Evolutionary conservation across 2,797 vertebrate species (phyloP).

Genomic region (Varecia variegata): DNA sequence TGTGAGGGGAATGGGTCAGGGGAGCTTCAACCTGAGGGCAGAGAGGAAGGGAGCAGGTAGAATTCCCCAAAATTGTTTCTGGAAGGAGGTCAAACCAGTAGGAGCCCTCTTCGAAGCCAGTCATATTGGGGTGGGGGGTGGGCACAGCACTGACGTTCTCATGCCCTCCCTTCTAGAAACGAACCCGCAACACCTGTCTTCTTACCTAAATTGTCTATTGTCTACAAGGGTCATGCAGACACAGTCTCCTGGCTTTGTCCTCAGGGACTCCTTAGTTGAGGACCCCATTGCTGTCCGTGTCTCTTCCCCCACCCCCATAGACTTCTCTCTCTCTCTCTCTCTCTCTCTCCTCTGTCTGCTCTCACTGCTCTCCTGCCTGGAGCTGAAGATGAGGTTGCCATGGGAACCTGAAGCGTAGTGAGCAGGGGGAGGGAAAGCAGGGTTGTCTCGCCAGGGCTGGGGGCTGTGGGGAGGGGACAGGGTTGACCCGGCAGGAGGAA

Average conservation of each 20-base stretch:
- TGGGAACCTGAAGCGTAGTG: slow-evolving; percentile 77
- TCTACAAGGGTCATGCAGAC: not conserved
- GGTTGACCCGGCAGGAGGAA: slow-evolving; percentile 25
- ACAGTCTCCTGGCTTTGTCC: not conserved
- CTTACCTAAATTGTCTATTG: not conserved
- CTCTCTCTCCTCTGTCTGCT: not conserved
- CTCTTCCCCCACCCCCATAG: slow-evolving; percentile 59
- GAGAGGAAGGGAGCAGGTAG: not conserved
- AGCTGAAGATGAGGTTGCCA: slow-evolving; percentile 83
- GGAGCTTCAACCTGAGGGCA: not conserved
- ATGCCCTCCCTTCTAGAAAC: not conserved
- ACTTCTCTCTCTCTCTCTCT: not conserved
- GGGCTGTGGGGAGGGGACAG: slow-evolving; percentile 5
- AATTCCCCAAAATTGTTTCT: not conserved
- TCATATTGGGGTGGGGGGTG: not conserved
- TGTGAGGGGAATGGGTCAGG: not conserved
- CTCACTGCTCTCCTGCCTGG: slow-evolving; percentile 62
- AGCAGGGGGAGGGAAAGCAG: slow-evolving; percentile 50
- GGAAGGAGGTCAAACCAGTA: not conserved
- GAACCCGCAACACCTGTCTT: not conserved
- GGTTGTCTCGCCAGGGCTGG: slow-evolving; percentile 36
- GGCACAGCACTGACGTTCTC: rapidly evolving
- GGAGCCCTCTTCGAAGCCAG: not conserved
- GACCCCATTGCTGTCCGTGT: not conserved
- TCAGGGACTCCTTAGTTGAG: slow-evolving; percentile 1